Percentiles rank a stretch among this genome's conserved stretches.
Conservation (phyloP, 2,113 vertebrate genomes). For the Actenoides hombroni region DNA sequence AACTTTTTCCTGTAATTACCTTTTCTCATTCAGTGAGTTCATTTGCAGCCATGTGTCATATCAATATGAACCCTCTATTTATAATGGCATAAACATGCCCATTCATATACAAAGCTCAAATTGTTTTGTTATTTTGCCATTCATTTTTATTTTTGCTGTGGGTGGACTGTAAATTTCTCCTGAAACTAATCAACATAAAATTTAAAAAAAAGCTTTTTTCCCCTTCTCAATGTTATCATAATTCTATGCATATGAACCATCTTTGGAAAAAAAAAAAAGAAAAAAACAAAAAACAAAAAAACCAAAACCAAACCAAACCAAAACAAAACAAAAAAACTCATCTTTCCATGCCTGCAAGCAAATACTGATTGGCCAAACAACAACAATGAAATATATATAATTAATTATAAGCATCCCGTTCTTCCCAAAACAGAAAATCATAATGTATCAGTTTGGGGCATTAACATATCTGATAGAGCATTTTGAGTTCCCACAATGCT, state of each 20-base stretch:
- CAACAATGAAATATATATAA: not conserved
- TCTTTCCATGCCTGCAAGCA: not conserved
- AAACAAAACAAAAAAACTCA: no score
- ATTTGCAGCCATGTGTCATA: not conserved
- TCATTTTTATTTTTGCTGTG: not conserved
- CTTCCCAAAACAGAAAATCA: not conserved
- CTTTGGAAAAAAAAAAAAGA: not conserved
- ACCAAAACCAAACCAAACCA: no score
- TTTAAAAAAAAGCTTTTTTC: not conserved
- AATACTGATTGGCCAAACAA: not conserved
- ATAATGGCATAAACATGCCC: not conserved
- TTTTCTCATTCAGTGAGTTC: not conserved
- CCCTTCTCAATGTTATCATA: not conserved
- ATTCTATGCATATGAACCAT: not conserved
- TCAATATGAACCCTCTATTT: not conserved
- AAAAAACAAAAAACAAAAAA: not conserved
- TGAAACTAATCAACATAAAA: not conserved
- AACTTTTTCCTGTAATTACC: not conserved
- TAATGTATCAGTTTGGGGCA: conserved; percentile 2
- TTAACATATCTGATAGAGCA: not conserved
- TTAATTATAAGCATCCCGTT: not conserved
- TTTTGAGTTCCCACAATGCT: not conserved
- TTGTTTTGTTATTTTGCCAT: not conserved
- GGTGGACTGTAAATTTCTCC: not conserved
- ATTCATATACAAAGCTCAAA: not conserved